Evolutionary conservation across 53 echinoderm and acorn worm genomes (phyloP).

Genomic region (Holothuria leucospilota): DNA sequence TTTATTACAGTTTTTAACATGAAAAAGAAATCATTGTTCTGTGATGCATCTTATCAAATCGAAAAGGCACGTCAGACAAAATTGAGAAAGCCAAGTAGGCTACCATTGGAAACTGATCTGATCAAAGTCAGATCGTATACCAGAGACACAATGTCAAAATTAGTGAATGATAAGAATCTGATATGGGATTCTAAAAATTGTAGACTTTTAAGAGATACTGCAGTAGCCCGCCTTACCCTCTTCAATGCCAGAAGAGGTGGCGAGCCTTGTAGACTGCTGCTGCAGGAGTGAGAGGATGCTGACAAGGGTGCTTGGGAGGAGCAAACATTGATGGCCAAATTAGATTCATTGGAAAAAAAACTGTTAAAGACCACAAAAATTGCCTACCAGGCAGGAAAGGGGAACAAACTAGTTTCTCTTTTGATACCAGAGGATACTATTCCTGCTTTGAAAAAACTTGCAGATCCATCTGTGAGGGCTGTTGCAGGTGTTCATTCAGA

Average conservation of each 20-base stretch:
- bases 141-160: not conserved
- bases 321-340: too few species aligned
- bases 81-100: slow-evolving; percentile 53
- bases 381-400: slow-evolving; percentile 5
- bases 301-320: slow-evolving; percentile 4
- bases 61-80: slow-evolving; percentile 46
- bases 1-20: slow-evolving; percentile 62
- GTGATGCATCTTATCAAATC: slow-evolving; percentile 65
- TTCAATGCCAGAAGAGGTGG: slow-evolving; percentile 69
- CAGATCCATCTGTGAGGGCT: too few species aligned
- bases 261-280: slow-evolving; percentile 35
- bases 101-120: slow-evolving; percentile 70
- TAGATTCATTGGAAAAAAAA: too few species aligned
- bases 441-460: not conserved
- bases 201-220: slow-evolving; percentile 36
- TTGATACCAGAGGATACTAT: not conserved
- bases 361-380: not conserved
- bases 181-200: slow-evolving; percentile 44
- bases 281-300: slow-evolving; percentile 35
- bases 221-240: slow-evolving; percentile 57
- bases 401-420: not conserved
- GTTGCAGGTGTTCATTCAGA: slow-evolving; percentile 8
- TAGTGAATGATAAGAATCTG: slow-evolving; percentile 36
- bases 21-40: slow-evolving; percentile 56
- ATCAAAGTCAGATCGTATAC: slow-evolving; percentile 55